Base-by-base conservation (phyloP, 2,888 invertebrate species). In the Trimorus sp. region DNA sequence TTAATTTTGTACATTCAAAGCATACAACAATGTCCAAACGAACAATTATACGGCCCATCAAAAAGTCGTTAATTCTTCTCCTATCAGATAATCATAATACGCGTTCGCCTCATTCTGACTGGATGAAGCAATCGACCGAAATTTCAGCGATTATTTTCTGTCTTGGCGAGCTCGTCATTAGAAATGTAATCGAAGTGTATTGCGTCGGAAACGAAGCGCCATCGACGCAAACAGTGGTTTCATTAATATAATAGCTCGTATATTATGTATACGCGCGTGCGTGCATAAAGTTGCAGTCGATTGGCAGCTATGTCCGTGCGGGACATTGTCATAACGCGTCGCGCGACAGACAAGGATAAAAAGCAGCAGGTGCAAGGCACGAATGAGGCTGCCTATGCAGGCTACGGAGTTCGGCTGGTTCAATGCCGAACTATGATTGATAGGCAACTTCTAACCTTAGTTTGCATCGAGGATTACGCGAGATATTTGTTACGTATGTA, bases 401-500 rank as follows among this genome's bases (percentile, higher is more conserved):
- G 68, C 49, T 53, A 59, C 77, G 54, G 84, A 86, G 86, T 87
- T 87, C 86, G 84, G 86, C 65, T 78, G 86, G 88, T 89, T 90
- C 90, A 90, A 90, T 90, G 90, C 87, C 89, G 87, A 89, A 87
- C 82, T 84, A 83, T 89, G 89, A 90, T 90, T 90, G 90, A 90
- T 90, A 86, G 89, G 87, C 88, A 88, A 89, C 88, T 88, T 88
- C 86, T 89, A 89, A 90, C 89, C 89, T 90, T 86, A 86, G 84
- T 88, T 89, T 87, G 88, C 89, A 89, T 88, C 86, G 82, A 77
- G 81, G 86, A 87, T 88, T 89, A 86, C 86, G 86, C 84, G 85
- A 85, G 84, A 84, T 87, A 87, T 87, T 86, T 83, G 85, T 85
- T 86, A 85, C 86, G 83, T 85, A 88, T 88, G 88, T 84, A 84